Evolutionary conservation across 2,113 vertebrate genomes (phyloP).

Genomic region (Ahaetulla prasina): DNA sequence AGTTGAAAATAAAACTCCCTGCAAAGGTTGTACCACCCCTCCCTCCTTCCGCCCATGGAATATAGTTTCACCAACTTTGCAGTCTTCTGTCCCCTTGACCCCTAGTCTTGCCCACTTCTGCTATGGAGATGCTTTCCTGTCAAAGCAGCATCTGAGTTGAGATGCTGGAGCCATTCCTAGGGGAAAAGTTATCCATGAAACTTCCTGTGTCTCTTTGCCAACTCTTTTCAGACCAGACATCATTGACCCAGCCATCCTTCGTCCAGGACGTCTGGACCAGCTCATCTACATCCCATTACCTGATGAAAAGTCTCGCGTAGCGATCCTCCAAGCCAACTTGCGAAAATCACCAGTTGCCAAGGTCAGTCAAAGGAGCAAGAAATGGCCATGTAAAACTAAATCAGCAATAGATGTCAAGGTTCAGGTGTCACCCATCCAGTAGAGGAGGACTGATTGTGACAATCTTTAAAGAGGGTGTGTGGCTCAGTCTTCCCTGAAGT

Average conservation of each 20-base stretch:
- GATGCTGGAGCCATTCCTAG: background rate
- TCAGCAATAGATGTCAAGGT: background rate
- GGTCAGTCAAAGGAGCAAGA: conserved; percentile 61
- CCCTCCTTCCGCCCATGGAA: background rate
- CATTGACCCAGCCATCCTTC: conserved; percentile 95
- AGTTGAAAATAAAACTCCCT: background rate
- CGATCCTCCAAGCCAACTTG: conserved; percentile 95
- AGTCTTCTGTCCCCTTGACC: background rate
- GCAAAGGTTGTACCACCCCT: background rate
- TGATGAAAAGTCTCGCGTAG: conserved; percentile 93
- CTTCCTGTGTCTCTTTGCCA: background rate
- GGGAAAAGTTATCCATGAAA: background rate
- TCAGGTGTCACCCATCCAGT: background rate
- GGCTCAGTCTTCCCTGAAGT: background rate
- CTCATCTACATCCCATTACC: conserved; percentile 98
- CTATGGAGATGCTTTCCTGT: background rate
- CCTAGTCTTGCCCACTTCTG: background rate
- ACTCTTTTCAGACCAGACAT: conserved; percentile 78
- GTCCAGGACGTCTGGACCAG: conserved; percentile 94
- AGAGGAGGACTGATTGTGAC: background rate
- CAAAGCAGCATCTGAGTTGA: background rate
- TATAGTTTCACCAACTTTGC: background rate
- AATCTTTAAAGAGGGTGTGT: background rate
- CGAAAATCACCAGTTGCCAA: conserved; percentile 97
- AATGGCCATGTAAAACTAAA: background rate